Evolutionary conservation across 2,113 vertebrate genomes (phyloP).

Genomic region (Bettongia penicillata): DNA sequence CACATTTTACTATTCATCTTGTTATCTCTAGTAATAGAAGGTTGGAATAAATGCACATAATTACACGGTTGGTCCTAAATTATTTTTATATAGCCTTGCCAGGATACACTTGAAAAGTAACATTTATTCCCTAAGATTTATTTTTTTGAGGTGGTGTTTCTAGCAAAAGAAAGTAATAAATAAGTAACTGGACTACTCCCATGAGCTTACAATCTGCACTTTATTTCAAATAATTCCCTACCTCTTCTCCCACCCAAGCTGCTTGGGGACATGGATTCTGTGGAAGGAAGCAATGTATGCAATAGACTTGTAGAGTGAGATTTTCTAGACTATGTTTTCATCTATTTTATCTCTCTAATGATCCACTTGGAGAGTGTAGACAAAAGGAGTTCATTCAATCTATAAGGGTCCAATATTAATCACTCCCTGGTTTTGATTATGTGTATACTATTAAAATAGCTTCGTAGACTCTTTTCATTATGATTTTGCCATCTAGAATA

Average conservation of each 20-base stretch:
- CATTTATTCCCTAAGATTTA: constrained; percentile 75
- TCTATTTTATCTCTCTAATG: constrained; percentile 40
- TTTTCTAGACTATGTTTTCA: constrained; percentile 29
- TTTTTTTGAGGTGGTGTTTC: constrained; percentile 60
- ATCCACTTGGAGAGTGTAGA: neutral
- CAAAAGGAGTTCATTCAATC: neutral
- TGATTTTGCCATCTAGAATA: neutral
- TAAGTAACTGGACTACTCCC: constrained; percentile 59
- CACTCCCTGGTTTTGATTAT: neutral
- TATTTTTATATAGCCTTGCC: constrained; percentile 83
- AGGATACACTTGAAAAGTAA: constrained; percentile 77
- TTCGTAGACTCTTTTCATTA: neutral
- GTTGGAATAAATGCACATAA: constrained; percentile 86
- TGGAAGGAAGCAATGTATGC: constrained; percentile 34
- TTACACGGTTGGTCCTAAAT: constrained; percentile 84
- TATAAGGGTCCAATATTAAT: neutral
- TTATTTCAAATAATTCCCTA: constrained; percentile 48
- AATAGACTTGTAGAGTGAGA: constrained; percentile 49
- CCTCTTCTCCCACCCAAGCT: constrained; percentile 46
- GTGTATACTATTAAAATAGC: neutral
- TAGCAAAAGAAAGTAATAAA: constrained; percentile 70
- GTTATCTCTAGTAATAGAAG: constrained; percentile 86
- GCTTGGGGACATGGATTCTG: neutral
- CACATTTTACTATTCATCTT: constrained; percentile 86
- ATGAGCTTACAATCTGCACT: constrained; percentile 49